Percentiles rank a stretch among this genome's conserved stretches.
Evolutionary conservation across 2,888 invertebrate species (phyloP).

Genomic region (Leucoptera coffeella): DNA sequence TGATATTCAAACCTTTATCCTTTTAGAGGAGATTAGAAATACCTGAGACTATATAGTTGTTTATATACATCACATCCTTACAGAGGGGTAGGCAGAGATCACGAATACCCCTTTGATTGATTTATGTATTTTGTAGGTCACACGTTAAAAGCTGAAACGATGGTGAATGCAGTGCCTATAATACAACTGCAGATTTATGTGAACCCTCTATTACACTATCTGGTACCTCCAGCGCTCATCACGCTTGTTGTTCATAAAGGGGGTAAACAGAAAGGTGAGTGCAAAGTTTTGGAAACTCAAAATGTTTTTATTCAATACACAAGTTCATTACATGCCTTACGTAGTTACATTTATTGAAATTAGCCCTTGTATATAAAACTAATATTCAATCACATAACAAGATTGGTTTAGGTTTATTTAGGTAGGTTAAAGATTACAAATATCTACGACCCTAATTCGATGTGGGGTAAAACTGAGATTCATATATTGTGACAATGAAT

Average conservation of each 20-base stretch:
- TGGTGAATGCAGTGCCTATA: constrained; percentile 63
- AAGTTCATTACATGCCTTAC: background rate
- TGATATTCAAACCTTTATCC: too few species aligned
- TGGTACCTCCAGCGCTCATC: constrained; percentile 59
- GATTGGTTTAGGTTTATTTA: too few species aligned
- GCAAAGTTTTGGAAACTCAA: constrained; percentile 49
- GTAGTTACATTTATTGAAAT: background rate
- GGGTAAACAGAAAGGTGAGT: constrained; percentile 14
- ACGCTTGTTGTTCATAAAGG: constrained; percentile 11
- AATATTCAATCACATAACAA: too few species aligned
- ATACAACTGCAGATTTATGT: constrained; percentile 69
- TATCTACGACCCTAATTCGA: too few species aligned
- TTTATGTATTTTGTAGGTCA: constrained; percentile 44
- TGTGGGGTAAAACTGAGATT: too few species aligned
- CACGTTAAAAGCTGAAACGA: constrained; percentile 56
- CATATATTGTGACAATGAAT: too few species aligned
- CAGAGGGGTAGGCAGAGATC: too few species aligned
- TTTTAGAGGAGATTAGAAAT: too few species aligned
- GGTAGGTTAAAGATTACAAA: too few species aligned
- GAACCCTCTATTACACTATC: constrained; percentile 67
- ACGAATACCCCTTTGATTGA: background rate
- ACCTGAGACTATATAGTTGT: background rate
- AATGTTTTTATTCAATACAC: constrained; percentile 25
- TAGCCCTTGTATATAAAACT: too few species aligned
- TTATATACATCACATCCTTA: background rate